Evolutionary conservation across 2,888 invertebrate genomes (phyloP).

Genomic region (Steromphala cineraria): DNA sequence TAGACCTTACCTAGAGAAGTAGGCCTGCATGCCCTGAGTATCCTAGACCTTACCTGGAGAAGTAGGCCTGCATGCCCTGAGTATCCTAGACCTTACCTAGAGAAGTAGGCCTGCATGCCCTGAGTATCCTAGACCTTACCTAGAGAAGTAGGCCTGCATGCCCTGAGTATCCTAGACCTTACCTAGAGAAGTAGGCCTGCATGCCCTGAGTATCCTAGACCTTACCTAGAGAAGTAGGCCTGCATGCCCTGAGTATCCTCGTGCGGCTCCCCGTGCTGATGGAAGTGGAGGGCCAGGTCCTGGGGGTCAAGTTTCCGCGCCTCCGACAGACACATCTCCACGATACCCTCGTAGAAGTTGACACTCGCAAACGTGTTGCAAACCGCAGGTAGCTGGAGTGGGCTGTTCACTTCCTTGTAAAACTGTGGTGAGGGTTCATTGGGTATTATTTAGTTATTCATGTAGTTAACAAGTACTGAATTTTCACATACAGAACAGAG

Average conservation of each 20-base stretch:
- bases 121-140: no score
- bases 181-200: constrained; percentile 79
- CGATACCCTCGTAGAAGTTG: constrained; percentile 88
- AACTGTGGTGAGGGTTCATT: constrained; percentile 73
- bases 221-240: constrained; percentile 78
- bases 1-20: no score
- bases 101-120: no score
- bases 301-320: constrained; percentile 91
- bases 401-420: constrained; percentile 91
- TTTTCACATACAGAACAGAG: no score
- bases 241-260: constrained; percentile 90
- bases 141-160: no score
- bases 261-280: constrained; percentile 87
- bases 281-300: constrained; percentile 90
- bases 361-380: constrained; percentile 88
- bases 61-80: no score
- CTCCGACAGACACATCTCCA: constrained; percentile 89
- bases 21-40: no score
- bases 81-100: no score
- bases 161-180: no score
- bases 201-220: constrained; percentile 87
- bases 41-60: no score
- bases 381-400: constrained; percentile 88
- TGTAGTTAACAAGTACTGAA: no score
- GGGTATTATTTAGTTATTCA: no score